Conservation (phyloP, 37 sponge, comb jelly and placozoan species). For the Petrosia ficiformis region DNA sequence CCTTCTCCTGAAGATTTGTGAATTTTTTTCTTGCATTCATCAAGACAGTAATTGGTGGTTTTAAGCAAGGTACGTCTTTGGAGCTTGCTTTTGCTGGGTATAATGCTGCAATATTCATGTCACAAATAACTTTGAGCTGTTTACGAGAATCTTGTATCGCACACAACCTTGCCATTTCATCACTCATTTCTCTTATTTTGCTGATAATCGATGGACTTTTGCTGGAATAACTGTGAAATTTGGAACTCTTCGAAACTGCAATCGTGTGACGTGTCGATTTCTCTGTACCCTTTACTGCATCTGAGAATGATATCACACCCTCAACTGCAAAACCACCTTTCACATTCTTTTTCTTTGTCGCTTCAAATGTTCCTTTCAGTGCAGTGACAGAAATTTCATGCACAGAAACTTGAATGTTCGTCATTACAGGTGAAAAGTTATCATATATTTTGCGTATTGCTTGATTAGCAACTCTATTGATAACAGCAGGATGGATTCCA, state of each 20-base stretch:
- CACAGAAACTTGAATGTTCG: no score
- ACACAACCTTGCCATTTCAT: neutral
- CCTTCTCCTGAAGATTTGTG: neutral
- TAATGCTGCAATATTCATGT: slow-evolving; percentile 2
- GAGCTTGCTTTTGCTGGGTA: neutral
- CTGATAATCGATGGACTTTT: no score
- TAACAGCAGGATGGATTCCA: neutral
- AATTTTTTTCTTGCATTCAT: slow-evolving; percentile 22
- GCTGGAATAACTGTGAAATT: no score
- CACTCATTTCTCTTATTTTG: neutral
- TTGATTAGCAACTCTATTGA: neutral
- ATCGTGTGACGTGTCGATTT: no score
- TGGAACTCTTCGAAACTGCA: no score
- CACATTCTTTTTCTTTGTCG: no score
- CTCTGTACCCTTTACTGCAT: no score
- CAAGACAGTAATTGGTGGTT: neutral
- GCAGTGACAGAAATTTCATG: no score
- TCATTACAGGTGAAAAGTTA: no score
- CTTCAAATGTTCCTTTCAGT: no score
- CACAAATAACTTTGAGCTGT: neutral
- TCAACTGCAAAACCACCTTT: no score
- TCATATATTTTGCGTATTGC: neutral
- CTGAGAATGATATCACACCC: no score
- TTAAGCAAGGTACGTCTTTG: neutral
- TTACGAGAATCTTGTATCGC: neutral